Percentiles rank a stretch among this genome's conserved stretches.
Conservation (phyloP, 2,113 vertebrate genomes). For the Tragelaphus imberbis region DNA sequence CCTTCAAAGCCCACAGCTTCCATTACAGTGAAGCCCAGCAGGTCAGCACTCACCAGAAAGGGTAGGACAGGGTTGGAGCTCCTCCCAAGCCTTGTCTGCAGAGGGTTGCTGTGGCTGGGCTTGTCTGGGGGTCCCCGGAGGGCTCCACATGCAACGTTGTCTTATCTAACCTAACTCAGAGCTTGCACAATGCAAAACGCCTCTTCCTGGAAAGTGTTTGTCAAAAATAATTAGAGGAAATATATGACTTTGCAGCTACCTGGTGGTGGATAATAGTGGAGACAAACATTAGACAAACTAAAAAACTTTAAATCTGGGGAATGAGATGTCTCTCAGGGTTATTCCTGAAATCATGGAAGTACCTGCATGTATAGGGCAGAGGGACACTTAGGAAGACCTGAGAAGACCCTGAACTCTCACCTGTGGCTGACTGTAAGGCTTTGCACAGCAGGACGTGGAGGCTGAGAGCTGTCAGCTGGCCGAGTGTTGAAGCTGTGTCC, state of each 20-base stretch:
- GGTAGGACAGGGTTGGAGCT: background rate
- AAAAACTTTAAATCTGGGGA: fast-evolving
- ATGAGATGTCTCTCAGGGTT: too few species aligned
- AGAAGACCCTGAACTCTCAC: background rate
- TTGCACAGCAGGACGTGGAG: background rate
- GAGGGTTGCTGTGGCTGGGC: fast-evolving
- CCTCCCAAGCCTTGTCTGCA: too few species aligned
- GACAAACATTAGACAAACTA: background rate
- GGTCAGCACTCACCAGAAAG: background rate
- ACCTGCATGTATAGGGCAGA: fast-evolving
- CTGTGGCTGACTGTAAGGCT: background rate
- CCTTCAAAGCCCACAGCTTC: background rate
- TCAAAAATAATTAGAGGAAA: background rate
- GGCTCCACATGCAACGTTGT: fast-evolving
- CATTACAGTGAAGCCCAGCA: background rate
- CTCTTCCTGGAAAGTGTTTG: background rate
- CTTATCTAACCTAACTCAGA: background rate
- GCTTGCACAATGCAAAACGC: background rate
- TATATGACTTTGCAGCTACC: background rate
- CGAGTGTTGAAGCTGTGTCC: fast-evolving
- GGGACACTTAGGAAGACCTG: background rate
- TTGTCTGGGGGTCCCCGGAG: background rate
- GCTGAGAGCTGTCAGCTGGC: background rate
- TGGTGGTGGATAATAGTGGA: background rate
- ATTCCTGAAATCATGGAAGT: fast-evolving